Conservation (phyloP, 2,797 vertebrate genomes). For the Liasis olivaceus region DNA sequence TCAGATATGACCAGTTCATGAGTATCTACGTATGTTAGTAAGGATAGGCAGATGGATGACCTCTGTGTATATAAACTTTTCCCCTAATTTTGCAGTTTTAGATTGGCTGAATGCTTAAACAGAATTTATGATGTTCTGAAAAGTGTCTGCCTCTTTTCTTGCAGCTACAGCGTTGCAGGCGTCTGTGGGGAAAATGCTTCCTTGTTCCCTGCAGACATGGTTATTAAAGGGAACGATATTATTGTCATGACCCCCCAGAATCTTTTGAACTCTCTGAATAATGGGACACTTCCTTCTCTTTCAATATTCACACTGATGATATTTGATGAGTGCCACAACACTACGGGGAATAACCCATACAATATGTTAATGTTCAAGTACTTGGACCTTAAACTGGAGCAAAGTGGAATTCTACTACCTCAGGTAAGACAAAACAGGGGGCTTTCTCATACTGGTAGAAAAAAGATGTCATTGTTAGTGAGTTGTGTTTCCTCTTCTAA, state of each 20-base stretch:
- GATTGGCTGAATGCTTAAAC: background rate
- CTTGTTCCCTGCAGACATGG: conserved; percentile 49
- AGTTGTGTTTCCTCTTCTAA: background rate
- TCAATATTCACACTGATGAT: conserved; percentile 79
- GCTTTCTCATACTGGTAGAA: background rate
- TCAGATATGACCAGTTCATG: background rate
- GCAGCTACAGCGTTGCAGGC: conserved; percentile 72
- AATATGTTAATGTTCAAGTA: conserved; percentile 78
- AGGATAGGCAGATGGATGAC: background rate
- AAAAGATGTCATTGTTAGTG: background rate
- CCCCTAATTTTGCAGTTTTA: background rate
- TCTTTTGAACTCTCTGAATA: conserved; percentile 76
- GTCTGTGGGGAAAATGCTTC: conserved; percentile 73
- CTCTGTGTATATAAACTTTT: background rate
- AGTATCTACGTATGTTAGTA: background rate
- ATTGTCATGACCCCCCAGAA: conserved; percentile 81
- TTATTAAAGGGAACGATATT: conserved; percentile 73
- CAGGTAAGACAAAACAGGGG: conserved; percentile 69
- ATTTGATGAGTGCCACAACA: conserved; percentile 84
- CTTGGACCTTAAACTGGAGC: conserved; percentile 72
- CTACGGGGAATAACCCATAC: conserved; percentile 78
- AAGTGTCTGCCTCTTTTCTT: background rate
- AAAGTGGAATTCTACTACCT: conserved; percentile 59
- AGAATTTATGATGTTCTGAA: background rate
- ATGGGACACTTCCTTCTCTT: conserved; percentile 67